Evolutionary conservation across 2,797 vertebrate species (phyloP).

Genomic region (Acestrorhynchus altus): DNA sequence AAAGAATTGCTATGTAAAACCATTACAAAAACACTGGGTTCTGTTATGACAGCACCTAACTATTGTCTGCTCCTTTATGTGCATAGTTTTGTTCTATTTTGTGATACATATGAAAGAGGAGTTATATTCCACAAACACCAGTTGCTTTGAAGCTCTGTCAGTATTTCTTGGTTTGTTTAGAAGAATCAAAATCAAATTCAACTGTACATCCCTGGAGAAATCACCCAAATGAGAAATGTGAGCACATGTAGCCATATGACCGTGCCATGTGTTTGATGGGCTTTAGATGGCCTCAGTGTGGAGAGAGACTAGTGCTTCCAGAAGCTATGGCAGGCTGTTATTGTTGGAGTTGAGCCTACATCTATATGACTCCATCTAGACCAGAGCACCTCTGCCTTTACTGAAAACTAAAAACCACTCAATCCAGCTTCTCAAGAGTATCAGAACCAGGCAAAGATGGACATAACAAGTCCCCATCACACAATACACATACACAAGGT

Average conservation of each 20-base stretch:
- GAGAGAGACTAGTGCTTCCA: slow-evolving; percentile 23
- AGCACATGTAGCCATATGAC: slow-evolving; percentile 1
- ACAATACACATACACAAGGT: too few relatives aligned
- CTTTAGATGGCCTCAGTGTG: slow-evolving; percentile 22
- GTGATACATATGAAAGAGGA: background rate
- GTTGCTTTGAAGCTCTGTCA: slow-evolving; percentile 14
- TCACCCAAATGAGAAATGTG: background rate
- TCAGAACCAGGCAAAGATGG: background rate
- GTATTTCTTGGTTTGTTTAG: slow-evolving; percentile 10
- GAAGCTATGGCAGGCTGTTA: slow-evolving; percentile 37
- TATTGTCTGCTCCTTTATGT: background rate
- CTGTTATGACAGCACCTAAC: background rate
- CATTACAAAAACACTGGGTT: too few relatives aligned
- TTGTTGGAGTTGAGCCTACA: slow-evolving; percentile 41
- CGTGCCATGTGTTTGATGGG: slow-evolving; percentile 21
- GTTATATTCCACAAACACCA: background rate
- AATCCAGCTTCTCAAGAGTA: background rate
- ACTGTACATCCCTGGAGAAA: slow-evolving; percentile 12
- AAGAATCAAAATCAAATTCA: slow-evolving; percentile 7
- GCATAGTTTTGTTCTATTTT: background rate
- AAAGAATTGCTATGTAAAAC: too few relatives aligned
- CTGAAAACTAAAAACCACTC: slow-evolving; percentile 4
- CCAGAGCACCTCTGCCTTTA: slow-evolving; percentile 6
- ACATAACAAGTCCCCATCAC: background rate
- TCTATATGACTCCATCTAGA: slow-evolving; percentile 32